Evolutionary conservation across 1,140 invertebrate species (phyloP).

Genomic region (Linepithema humile): DNA sequence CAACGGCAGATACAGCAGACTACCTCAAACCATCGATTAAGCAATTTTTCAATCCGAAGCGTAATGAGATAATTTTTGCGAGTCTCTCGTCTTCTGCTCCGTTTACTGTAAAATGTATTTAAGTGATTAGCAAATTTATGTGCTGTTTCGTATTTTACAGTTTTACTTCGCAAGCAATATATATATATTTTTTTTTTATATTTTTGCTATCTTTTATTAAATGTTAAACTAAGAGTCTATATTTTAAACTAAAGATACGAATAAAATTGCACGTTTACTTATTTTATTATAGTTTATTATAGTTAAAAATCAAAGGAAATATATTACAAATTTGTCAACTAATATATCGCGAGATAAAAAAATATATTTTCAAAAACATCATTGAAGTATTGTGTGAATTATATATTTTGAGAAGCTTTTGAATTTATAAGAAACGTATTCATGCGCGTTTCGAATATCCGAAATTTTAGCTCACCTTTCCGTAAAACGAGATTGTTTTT

Average conservation of each 20-base stretch:
- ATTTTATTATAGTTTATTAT: no score
- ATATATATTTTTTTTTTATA: no score
- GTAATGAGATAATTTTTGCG: not conserved
- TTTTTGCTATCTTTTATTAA: not conserved
- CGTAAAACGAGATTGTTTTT: conserved; percentile 18
- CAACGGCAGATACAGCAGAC: conserved; percentile 32
- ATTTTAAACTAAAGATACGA: no score
- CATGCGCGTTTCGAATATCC: not conserved
- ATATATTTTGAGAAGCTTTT: not conserved
- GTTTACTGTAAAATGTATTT: not conserved
- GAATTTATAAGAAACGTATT: not conserved
- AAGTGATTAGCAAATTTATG: no score
- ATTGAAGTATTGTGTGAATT: not conserved
- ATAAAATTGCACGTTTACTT: no score
- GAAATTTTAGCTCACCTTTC: conserved; percentile 21
- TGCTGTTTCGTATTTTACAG: not conserved
- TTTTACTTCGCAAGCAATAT: not conserved
- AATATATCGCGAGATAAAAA: no score
- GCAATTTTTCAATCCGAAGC: conserved; percentile 46
- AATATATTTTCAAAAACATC: not conserved
- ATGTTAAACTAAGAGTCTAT: no score
- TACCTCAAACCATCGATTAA: conserved; percentile 26
- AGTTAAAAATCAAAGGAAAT: no score
- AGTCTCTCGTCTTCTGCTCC: not conserved
- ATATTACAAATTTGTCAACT: no score